Evolutionary conservation across 92 coral and sea anemone genomes (phyloP), one percentile per base, ranked within the genome.

Genomic region (Ricordea florida): DNA sequence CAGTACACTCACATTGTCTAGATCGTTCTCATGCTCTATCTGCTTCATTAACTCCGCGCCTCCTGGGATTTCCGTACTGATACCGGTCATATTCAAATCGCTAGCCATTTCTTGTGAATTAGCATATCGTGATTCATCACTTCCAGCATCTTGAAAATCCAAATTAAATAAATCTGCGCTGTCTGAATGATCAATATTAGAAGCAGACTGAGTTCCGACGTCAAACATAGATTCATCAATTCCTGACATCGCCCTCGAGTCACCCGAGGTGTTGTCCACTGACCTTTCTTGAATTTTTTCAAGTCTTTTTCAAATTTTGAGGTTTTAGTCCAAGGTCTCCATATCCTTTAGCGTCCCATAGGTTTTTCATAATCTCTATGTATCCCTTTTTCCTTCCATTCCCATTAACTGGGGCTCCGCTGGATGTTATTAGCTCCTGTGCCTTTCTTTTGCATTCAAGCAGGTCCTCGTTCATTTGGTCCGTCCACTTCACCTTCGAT

Each of bases 371-470:
- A n/a, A 76, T 25, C 61, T 62, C 73, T 14, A 74, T 74, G 36
- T 74, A 74, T 20, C 81, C 72, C 59, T 61, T 74, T 49, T 44
- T 74, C 44, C 58, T 74, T 62, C 81, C 81, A 64, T 74, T 62
- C 35, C 56, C 41, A 56, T 79, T 53, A 17, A 47, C 36, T 17
- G 85, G 72, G 42, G 61, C 46, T 26, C 64, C 33, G 59, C 38
- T 50, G 10, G 79, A 55, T 35, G 78, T 31, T 20, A 66, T 20
- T 49, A 68, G 52, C n/a, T 78, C 61, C 63, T 77, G 55, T 14
- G 78, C 78, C 42, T 42, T 78, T 53, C 76, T 68, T 43, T 78
- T 78, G 56, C 85, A 80, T 61, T 80, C 81, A 3, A 80, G 53
- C 25, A 68, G 35, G 50, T 80, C 86, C 57, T 33, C 48, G 78